A percentile compares a stretch with the other conserved stretches of the same genome.
These are phyloP conservation scores for Bombus waltoni DNA, from an alignment of 1,140 invertebrate genomes.

Conservation along the genomic window DNA sequence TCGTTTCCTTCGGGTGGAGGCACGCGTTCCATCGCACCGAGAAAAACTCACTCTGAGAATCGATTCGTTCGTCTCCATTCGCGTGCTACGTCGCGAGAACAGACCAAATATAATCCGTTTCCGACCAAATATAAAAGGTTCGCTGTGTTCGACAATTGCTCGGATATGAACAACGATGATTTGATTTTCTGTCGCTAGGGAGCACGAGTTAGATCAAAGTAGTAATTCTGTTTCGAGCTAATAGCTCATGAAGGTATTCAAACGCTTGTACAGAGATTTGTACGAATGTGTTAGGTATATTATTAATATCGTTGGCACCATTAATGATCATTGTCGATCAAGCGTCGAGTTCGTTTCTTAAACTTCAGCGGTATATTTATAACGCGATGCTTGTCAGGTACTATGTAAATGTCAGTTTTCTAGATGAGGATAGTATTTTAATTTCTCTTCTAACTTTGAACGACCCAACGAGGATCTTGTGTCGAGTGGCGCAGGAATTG, in stretches of 20 bases:
- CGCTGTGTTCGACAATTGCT: not conserved
- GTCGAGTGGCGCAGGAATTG: not conserved
- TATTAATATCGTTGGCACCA: no score
- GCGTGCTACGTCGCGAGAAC: not conserved
- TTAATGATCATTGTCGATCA: no score
- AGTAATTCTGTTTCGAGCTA: not conserved
- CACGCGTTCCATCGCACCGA: not conserved
- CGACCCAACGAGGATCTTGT: not conserved
- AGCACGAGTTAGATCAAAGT: not conserved
- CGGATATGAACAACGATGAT: slow-evolving; percentile 1
- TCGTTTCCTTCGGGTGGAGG: not conserved
- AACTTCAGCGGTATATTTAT: not conserved
- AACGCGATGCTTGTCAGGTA: no score
- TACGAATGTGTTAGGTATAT: not conserved
- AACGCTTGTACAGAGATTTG: not conserved
- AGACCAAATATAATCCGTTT: slow-evolving; percentile 2
- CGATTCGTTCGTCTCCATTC: not conserved
- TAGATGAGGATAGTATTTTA: not conserved
- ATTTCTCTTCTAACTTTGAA: not conserved
- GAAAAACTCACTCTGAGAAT: not conserved
- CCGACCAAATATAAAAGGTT: not conserved
- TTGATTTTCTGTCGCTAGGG: not conserved
- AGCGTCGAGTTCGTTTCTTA: not conserved
- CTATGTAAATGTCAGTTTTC: not conserved
- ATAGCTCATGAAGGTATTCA: not conserved